Evolutionary conservation across 2,888 invertebrate genomes (phyloP).

Genomic region (Adela reaumurella): DNA sequence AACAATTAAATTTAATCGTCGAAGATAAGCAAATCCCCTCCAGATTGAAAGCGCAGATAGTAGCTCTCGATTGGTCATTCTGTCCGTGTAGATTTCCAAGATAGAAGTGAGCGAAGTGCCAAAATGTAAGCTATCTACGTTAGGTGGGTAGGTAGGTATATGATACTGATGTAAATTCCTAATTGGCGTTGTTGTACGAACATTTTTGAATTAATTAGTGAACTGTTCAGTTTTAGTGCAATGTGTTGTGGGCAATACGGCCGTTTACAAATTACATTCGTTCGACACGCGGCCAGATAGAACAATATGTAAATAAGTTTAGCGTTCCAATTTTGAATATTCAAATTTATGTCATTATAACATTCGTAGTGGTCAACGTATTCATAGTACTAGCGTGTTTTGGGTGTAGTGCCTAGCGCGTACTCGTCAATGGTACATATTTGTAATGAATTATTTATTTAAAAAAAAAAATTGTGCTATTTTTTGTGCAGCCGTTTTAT

Average conservation of each 20-base stretch:
- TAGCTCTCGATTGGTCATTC: no score
- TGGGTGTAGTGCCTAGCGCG: not conserved
- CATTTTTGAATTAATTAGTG: not conserved
- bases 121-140: not conserved
- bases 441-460: slow-evolving; percentile 53
- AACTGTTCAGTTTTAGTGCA: not conserved
- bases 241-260: no score
- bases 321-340: slow-evolving; percentile 55
- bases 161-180: not conserved
- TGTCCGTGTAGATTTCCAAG: not conserved
- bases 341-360: slow-evolving; percentile 58
- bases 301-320: slow-evolving; percentile 42
- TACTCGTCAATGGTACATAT: slow-evolving; percentile 37
- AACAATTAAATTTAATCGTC: no score
- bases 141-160: not conserved
- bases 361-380: slow-evolving; percentile 30
- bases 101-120: not conserved
- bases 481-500: no score
- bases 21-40: no score
- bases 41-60: no score
- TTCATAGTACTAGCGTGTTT: not conserved
- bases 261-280: slow-evolving; percentile 19
- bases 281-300: slow-evolving; percentile 44
- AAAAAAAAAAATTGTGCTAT: no score
- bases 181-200: not conserved